These are phyloP conservation scores for Syngnathus rostellatus DNA, from an alignment of 2,797 vertebrate species.

Conservation along the genomic window DNA sequence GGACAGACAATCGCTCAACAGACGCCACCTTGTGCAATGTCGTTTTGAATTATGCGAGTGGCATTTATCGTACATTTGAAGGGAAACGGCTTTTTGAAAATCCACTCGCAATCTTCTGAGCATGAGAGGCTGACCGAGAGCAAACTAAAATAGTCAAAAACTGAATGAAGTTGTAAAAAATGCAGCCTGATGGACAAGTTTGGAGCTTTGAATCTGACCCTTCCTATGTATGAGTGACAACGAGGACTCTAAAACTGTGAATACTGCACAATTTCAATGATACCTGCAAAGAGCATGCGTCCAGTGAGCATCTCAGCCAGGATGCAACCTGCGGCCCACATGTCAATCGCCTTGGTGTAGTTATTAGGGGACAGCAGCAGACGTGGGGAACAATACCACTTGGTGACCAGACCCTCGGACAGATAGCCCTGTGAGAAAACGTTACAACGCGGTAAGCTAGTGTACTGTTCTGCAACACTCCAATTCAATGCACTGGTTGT, in stretches of 20 bases:
- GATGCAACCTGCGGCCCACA: slow-evolving; percentile 99
- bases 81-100: background rate
- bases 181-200: too few species aligned
- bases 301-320: slow-evolving; percentile 98
- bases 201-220: too few species aligned
- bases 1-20: background rate
- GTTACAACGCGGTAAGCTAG: too few species aligned
- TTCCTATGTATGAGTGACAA: too few species aligned
- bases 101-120: background rate
- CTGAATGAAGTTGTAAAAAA: too few species aligned
- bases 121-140: background rate
- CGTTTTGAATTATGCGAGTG: background rate
- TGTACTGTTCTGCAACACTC: background rate
- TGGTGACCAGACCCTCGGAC: slow-evolving; percentile 96
- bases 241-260: too few species aligned
- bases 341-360: slow-evolving; percentile 99
- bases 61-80: background rate
- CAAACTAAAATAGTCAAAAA: background rate
- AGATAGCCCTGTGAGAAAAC: slow-evolving; percentile 79
- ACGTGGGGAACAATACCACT: slow-evolving; percentile 98
- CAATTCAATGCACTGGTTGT: background rate
- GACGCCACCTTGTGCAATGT: background rate
- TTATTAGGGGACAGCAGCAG: slow-evolving; percentile 98
- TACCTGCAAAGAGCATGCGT: slow-evolving; percentile 97
- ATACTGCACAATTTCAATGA: too few species aligned